phyloP scores from a whole-genome alignment of 2,888 invertebrate species.

The Antheraea assamensis region DNA sequence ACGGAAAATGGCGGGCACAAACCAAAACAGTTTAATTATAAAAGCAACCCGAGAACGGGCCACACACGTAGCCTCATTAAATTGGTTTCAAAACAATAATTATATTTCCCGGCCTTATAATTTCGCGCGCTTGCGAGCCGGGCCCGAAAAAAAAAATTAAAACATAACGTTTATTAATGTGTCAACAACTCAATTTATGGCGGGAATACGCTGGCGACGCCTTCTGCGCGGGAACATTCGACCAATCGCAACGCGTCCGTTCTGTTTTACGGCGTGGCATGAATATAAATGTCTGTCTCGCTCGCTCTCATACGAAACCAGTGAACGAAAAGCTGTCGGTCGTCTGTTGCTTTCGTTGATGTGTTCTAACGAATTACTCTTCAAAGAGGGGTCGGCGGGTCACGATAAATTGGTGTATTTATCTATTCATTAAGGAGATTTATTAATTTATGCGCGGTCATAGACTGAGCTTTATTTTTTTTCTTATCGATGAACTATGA shows the following conservation, averaged over 20 bases:
- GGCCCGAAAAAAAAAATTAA: constrained; percentile 70
- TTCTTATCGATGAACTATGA: constrained; percentile 40
- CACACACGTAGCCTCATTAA: constrained; percentile 79
- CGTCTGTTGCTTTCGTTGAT: constrained; percentile 25
- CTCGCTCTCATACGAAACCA: constrained; percentile 39
- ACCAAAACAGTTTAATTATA: constrained; percentile 69
- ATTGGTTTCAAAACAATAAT: constrained; percentile 74
- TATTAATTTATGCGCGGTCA: constrained; percentile 71
- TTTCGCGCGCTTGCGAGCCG: constrained; percentile 68
- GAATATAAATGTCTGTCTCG: constrained; percentile 49
- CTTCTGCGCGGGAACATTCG: constrained; percentile 61
- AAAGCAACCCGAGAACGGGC: constrained; percentile 59
- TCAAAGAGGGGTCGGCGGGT: constrained; percentile 31
- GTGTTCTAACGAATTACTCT: neutral
- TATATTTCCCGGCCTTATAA: constrained; percentile 73
- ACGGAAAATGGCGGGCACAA: constrained; percentile 47
- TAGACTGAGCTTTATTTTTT: constrained; percentile 52
- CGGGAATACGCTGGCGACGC: constrained; percentile 73
- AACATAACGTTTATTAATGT: constrained; percentile 81
- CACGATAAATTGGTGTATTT: constrained; percentile 37
- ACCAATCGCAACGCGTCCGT: constrained; percentile 62
- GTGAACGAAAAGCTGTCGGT: constrained; percentile 29
- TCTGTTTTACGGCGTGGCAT: constrained; percentile 33
- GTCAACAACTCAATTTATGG: constrained; percentile 83
- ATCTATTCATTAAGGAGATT: constrained; percentile 45